These are phyloP conservation scores for Catharus minimus DNA, from an alignment of 2,113 vertebrate species.

Conservation along the genomic window DNA sequence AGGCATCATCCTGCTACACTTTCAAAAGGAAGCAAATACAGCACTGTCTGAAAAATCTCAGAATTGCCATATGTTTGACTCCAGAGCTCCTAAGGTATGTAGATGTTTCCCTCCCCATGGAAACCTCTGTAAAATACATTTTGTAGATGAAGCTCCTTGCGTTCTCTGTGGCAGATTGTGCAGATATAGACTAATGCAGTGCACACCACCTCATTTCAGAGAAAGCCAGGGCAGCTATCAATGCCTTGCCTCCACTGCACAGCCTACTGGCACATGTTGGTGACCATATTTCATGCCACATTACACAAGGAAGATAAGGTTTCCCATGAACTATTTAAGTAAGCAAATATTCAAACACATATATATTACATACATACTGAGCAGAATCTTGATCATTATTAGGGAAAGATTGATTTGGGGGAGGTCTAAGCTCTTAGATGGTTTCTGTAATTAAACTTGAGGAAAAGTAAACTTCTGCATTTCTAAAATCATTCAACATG, in stretches of 20 bases:
- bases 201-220: neutral
- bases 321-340: neutral
- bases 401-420: neutral
- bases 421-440: neutral
- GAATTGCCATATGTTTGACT: neutral
- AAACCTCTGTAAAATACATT: neutral
- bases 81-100: neutral
- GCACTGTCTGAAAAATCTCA: neutral
- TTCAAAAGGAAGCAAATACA: neutral
- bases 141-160: neutral
- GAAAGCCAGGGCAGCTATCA: neutral
- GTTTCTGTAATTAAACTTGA: slow-evolving; percentile 2
- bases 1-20: neutral
- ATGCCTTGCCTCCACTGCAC: neutral
- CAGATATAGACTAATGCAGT: neutral
- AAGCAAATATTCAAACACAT: neutral
- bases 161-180: neutral
- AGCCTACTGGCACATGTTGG: neutral
- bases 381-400: neutral
- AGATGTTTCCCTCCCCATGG: neutral
- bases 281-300: neutral
- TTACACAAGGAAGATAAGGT: neutral
- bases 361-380: neutral
- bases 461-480: neutral
- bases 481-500: slow-evolving; percentile 11